Conservation (phyloP, 1,140 invertebrate species). For the Drosophila novamexicana region DNA sequence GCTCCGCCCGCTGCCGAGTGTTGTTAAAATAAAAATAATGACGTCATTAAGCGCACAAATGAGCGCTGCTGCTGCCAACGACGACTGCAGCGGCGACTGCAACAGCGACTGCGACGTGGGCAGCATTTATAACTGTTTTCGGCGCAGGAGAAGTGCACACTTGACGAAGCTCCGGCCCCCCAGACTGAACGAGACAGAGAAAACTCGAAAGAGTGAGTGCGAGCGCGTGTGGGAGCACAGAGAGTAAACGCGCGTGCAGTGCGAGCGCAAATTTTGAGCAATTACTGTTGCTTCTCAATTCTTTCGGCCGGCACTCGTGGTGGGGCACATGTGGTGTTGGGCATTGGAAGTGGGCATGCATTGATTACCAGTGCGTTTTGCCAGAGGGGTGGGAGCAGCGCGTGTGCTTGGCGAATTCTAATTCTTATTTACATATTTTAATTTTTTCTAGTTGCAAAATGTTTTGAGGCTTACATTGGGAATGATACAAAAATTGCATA, state of each 20-base stretch:
- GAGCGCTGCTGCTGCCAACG: constrained; percentile 68
- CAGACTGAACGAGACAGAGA: constrained; percentile 33
- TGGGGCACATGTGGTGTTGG: background rate
- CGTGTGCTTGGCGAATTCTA: constrained; percentile 38
- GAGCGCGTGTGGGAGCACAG: constrained; percentile 22
- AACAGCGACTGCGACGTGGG: constrained; percentile 25
- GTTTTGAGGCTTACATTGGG: constrained; percentile 41
- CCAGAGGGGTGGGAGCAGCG: background rate
- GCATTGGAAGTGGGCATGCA: background rate
- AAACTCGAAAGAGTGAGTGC: constrained; percentile 12
- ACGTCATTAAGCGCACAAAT: constrained; percentile 81
- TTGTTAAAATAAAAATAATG: constrained; percentile 83
- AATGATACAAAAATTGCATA: constrained; percentile 37
- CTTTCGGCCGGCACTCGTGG: constrained; percentile 22
- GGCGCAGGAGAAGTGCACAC: constrained; percentile 70
- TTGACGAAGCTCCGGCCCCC: constrained; percentile 62
- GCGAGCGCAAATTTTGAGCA: constrained; percentile 42
- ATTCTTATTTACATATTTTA: constrained; percentile 56
- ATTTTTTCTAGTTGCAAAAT: constrained; percentile 34
- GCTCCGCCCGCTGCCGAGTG: constrained; percentile 42
- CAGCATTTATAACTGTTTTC: constrained; percentile 77
- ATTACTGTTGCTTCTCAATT: constrained; percentile 23
- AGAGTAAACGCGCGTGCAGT: constrained; percentile 18
- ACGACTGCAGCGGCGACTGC: constrained; percentile 11
- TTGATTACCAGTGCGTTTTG: constrained; percentile 25